Conservation (phyloP, 2,113 vertebrate species). For the Chelonoidis abingdonii region DNA sequence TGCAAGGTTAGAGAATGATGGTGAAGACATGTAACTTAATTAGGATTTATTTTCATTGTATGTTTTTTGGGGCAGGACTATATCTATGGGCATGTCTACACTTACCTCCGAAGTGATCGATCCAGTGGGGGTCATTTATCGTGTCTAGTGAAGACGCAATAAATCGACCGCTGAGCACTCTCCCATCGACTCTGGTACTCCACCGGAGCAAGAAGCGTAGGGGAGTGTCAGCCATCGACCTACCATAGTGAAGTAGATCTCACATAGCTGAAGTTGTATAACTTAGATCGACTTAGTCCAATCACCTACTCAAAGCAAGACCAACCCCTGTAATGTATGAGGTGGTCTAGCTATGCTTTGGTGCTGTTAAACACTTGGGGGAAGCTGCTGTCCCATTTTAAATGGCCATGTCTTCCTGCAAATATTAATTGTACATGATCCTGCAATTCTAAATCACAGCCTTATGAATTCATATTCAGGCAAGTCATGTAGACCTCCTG, state of each 20-base stretch:
- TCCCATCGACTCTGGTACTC: no score
- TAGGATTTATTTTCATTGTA: not conserved
- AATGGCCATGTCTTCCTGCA: not conserved
- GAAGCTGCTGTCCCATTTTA: not conserved
- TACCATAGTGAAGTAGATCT: no score
- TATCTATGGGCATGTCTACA: not conserved
- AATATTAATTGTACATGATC: not conserved
- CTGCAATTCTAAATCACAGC: not conserved
- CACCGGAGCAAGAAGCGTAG: no score
- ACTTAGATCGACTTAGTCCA: no score
- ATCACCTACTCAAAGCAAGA: no score
- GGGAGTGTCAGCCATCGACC: no score
- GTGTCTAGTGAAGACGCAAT: no score
- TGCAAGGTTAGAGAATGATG: not conserved
- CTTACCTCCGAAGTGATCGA: no score
- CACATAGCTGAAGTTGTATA: no score
- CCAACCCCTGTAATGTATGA: no score
- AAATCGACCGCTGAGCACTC: no score
- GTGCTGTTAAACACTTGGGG: fast-evolving
- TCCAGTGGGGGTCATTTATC: no score
- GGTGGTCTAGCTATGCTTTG: not conserved
- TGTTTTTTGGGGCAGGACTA: not conserved
- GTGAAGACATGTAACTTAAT: not conserved
- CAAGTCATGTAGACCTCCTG: not conserved
- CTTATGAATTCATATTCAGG: not conserved